A percentile compares a stretch with the other conserved stretches of the same genome.
Conservation (phyloP, 2,797 vertebrate genomes). For the Rhinichthys osculus region DNA sequence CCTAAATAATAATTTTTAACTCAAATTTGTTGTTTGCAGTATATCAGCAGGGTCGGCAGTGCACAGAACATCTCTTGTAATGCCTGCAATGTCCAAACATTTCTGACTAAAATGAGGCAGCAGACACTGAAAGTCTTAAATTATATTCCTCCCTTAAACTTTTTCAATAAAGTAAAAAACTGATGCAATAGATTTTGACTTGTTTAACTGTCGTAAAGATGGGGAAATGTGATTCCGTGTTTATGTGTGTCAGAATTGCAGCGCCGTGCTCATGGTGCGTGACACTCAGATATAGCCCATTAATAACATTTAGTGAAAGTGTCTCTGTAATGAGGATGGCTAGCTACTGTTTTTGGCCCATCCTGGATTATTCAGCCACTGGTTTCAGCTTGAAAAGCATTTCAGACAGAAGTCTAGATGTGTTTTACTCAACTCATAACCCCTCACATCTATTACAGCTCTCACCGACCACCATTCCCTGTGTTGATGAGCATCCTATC, state of each 20-base stretch:
- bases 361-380: constrained; percentile 3
- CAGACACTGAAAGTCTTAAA: background rate
- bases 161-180: background rate
- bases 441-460: constrained; percentile 9
- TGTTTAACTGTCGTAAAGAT: background rate
- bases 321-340: constrained; percentile 40
- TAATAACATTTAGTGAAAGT: constrained; percentile 55
- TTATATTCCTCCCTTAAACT: constrained; percentile 20
- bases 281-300: constrained; percentile 38
- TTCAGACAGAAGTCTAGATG: constrained; percentile 13
- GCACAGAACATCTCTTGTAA: background rate
- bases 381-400: background rate
- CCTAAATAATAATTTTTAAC: background rate
- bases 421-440: background rate
- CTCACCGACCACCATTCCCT: background rate
- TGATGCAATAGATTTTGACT: constrained; percentile 23
- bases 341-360: constrained; percentile 15
- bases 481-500: constrained; percentile 27
- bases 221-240: constrained; percentile 4
- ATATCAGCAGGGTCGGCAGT: background rate
- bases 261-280: background rate
- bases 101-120: constrained; percentile 2
- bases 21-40: background rate
- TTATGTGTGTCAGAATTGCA: constrained; percentile 30
- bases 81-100: background rate